Percentiles rank a stretch among this genome's conserved stretches.
Evolutionary conservation across 2,113 vertebrate genomes (phyloP).

Genomic region (Grammomys surdaster): DNA sequence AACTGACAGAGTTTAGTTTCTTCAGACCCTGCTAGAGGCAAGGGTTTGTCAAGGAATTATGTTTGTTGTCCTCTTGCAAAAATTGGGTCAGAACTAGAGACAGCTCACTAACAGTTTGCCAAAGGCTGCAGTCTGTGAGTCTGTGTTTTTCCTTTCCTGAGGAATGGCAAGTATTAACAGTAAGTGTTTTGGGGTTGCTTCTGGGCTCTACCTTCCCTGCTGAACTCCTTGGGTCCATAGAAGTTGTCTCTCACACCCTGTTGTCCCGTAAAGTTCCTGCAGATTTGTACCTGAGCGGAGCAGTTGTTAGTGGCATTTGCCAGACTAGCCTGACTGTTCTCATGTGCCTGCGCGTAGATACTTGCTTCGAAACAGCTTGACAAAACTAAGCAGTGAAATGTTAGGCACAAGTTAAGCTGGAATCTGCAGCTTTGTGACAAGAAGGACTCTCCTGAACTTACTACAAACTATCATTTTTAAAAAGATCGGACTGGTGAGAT

Average conservation of each 20-base stretch:
- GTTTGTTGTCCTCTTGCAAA: background rate
- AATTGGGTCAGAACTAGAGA: background rate
- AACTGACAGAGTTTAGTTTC: background rate
- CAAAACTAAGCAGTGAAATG: slow-evolving; percentile 27
- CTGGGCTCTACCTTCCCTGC: background rate
- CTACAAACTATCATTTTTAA: background rate
- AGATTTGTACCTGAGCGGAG: background rate
- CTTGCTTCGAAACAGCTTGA: slow-evolving; percentile 10
- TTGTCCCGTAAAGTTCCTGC: background rate
- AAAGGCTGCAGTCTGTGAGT: background rate
- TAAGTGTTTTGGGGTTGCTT: background rate
- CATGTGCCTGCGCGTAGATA: background rate
- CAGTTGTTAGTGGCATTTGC: background rate
- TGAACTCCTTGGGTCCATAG: background rate
- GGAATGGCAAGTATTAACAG: background rate
- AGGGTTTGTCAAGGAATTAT: background rate
- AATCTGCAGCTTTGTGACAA: slow-evolving; percentile 11
- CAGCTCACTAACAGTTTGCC: slow-evolving; percentile 26
- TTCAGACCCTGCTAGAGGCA: background rate
- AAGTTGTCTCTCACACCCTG: background rate
- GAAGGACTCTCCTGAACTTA: background rate
- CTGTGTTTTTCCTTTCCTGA: background rate
- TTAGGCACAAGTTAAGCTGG: background rate
- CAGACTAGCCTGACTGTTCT: background rate
- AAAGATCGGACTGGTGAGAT: background rate